Percentiles rank a stretch among this genome's conserved stretches.
phyloP scores from a whole-genome alignment of 2,113 vertebrate species.

The Aspidoscelis tigris region DNA sequence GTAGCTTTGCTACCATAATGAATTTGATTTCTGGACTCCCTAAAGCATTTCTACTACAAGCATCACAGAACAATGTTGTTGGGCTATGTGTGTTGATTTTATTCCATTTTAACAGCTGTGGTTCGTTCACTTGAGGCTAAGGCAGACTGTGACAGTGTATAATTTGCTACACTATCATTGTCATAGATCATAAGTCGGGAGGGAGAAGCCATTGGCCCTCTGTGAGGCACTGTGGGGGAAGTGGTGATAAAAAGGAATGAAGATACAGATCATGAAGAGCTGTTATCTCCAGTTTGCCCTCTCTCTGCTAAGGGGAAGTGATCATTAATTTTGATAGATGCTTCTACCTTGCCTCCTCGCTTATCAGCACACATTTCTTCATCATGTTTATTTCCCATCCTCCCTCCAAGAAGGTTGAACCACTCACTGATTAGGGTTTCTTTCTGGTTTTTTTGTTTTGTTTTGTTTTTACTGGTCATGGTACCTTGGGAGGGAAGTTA shows the following conservation, averaged over 20 bases:
- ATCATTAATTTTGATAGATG: not conserved
- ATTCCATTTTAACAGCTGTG: not conserved
- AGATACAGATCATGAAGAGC: not conserved
- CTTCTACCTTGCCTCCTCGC: not conserved
- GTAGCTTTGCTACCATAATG: not conserved
- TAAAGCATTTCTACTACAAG: accelerated
- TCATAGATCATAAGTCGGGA: not conserved
- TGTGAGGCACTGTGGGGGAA: not conserved
- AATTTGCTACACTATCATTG: not conserved
- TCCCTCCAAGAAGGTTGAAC: not conserved
- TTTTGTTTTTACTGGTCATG: too few relatives aligned
- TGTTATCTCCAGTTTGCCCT: not conserved
- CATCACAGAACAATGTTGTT: not conserved
- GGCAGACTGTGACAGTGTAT: not conserved
- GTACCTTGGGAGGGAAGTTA: too few relatives aligned
- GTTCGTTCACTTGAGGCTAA: not conserved
- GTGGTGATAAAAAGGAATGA: not conserved
- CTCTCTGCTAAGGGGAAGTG: not conserved
- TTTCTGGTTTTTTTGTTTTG: not conserved
- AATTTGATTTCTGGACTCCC: conserved; percentile 24
- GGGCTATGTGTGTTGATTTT: not conserved
- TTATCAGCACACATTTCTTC: not conserved
- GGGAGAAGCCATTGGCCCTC: not conserved
- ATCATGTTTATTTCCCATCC: not conserved
- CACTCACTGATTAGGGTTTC: not conserved